These are phyloP conservation scores for Elymnias hypermnestra DNA, from an alignment of 1,140 invertebrate genomes.

Conservation along the genomic window DNA sequence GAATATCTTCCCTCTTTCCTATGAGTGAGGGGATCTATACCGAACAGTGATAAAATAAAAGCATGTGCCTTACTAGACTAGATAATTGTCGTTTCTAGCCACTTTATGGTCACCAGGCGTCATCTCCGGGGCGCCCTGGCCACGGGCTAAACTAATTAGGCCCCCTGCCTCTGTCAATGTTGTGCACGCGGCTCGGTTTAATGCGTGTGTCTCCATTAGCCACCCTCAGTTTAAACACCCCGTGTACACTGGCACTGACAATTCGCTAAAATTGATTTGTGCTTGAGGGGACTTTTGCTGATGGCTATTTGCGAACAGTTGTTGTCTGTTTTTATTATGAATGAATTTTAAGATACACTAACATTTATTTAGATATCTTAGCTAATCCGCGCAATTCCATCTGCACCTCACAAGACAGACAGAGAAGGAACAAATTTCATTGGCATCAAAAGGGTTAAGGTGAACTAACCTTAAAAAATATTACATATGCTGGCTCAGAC, in stretches of 20 bases:
- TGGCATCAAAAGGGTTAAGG: no score
- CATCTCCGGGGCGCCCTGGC: conserved; percentile 46
- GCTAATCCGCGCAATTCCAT: no score
- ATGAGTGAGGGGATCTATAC: no score
- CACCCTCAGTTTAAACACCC: conserved; percentile 65
- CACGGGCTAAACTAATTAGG: conserved; percentile 68
- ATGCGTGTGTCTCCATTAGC: conserved; percentile 71
- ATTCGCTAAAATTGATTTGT: conserved; percentile 72
- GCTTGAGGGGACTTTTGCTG: conserved; percentile 16
- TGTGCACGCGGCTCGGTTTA: conserved; percentile 58
- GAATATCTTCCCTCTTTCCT: no score
- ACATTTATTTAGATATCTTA: no score
- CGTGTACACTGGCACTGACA: conserved; percentile 55
- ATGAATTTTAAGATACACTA: conserved; percentile 3
- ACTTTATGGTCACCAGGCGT: conserved; percentile 14
- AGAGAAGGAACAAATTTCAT: no score
- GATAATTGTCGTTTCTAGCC: conserved; percentile 11
- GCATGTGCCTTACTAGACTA: no score
- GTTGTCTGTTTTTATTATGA: conserved; percentile 9
- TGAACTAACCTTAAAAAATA: no score
- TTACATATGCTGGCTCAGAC: no score
- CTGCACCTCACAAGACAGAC: no score
- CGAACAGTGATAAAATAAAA: no score
- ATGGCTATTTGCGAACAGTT: conserved; percentile 14
- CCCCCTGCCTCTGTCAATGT: conserved; percentile 62